Evolutionary conservation across 2,888 invertebrate species (phyloP), one percentile per base, ranked within the genome.

Genomic region (Ferdinandea cuprea): DNA sequence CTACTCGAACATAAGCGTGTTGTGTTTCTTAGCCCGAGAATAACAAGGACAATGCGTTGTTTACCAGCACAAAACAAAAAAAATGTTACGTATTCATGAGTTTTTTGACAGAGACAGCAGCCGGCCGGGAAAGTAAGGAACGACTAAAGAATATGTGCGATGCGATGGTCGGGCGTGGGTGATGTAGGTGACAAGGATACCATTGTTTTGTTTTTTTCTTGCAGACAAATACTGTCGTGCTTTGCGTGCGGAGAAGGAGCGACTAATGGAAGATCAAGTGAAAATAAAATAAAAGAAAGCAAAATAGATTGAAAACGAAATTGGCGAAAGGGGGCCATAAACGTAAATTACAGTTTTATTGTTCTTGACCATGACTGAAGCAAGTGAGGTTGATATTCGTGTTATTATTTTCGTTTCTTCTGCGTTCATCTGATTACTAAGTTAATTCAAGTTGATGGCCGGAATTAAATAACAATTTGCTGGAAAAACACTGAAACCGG

Each of bases 1-100:
- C 68, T 76, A 76, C 76, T 76, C 76, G 52, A 76, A 76, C 68
- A 59, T 68, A 76, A 68, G 76, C 76, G 76, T 76, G 68, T 68
- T 52, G 21, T 63, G 66, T 52, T 30, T 42, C 50, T 58, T 58
- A 56, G 58, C 48, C 52, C 40, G 44, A 54, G 35, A 46, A 65
- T 32, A 48, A 59, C 66, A 74, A 74, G 65, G 65, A 73, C 73
- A 73, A 65, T 65, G 66, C 74, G 66, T 68, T 76, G 59, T 66
- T 76, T 76, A 52, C 74, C 50, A 59, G 17, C 35, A 58, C 17
- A 35, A 35, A 68, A 28, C 28, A 61, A 32, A 37, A 15, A 42
- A 21, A 44, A 52, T 59, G 46, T 76, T 68, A 48, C 68, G 50
- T 76, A 68, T 76, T 68, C 68, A 76, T 76, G 68, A 59, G 76